Evolutionary conservation across 2,797 vertebrate genomes (phyloP).

Genomic region (Microcaecilia unicolor): DNA sequence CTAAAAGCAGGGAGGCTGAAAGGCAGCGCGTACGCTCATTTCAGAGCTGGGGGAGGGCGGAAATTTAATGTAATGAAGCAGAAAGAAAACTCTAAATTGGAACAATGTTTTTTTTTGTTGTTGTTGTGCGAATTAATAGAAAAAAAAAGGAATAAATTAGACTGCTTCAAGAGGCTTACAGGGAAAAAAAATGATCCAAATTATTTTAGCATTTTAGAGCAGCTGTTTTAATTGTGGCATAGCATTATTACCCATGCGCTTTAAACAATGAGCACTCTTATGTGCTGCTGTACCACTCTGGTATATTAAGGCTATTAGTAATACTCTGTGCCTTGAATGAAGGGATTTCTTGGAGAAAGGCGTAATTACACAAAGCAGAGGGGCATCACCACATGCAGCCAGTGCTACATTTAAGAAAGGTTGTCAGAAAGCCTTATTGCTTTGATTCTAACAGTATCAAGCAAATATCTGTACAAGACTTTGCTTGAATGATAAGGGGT

Average conservation of each 20-base stretch:
- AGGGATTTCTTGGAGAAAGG: no score
- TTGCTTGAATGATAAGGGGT: no score
- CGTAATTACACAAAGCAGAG: no score
- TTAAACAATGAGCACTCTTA: neutral
- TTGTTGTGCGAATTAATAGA: conserved; percentile 32
- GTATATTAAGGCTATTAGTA: no score
- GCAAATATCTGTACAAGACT: no score
- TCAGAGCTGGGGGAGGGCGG: conserved; percentile 22
- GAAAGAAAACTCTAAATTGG: conserved; percentile 27
- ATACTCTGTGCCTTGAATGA: no score
- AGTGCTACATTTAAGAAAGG: no score
- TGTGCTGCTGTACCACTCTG: neutral
- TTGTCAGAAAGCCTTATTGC: no score
- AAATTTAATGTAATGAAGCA: conserved; percentile 35
- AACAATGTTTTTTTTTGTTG: conserved; percentile 38
- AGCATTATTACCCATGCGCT: neutral
- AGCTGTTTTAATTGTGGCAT: neutral
- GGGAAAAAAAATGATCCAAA: neutral
- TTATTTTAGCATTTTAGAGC: conserved; percentile 1
- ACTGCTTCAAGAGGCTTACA: conserved; percentile 4
- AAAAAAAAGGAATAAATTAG: conserved; percentile 15
- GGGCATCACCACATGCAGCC: no score
- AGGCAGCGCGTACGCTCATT: conserved; percentile 22
- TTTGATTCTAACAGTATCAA: no score
- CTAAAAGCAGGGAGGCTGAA: conserved; percentile 60